Conservation (phyloP, 2,113 vertebrate genomes). For the human (Homo sapiens) region DNA sequence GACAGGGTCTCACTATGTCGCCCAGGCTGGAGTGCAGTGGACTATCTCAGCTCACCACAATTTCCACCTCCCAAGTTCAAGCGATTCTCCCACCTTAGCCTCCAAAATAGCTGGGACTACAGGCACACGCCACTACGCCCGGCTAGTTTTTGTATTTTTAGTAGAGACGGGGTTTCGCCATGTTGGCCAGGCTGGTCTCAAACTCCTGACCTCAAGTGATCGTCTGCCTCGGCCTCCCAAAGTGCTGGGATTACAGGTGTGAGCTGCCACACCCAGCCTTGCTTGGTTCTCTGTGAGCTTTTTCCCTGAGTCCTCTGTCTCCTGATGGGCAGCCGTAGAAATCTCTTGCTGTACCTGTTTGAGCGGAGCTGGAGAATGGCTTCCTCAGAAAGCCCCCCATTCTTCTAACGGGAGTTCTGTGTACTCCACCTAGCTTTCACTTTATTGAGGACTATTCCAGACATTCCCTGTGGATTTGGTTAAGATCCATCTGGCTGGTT, state of each 20-base stretch:
- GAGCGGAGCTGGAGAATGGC: neutral
- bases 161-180: too few species aligned
- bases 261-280: too few species aligned
- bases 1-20: neutral
- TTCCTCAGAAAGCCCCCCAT: neutral
- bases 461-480: neutral
- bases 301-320: neutral
- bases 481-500: neutral
- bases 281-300: neutral
- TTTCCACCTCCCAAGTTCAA: too few species aligned
- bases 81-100: too few species aligned
- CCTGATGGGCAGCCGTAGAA: neutral
- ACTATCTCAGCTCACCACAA: too few species aligned
- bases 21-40: neutral
- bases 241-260: too few species aligned
- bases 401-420: accelerated
- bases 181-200: too few species aligned
- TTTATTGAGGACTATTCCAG: neutral
- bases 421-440: neutral
- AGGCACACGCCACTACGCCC: too few species aligned
- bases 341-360: neutral
- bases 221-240: too few species aligned
- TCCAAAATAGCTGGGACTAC: too few species aligned
- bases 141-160: too few species aligned
- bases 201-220: too few species aligned